These are phyloP conservation scores for Drosophila vallismaia DNA, from an alignment of 2,888 invertebrate genomes.

Conservation along the genomic window DNA sequence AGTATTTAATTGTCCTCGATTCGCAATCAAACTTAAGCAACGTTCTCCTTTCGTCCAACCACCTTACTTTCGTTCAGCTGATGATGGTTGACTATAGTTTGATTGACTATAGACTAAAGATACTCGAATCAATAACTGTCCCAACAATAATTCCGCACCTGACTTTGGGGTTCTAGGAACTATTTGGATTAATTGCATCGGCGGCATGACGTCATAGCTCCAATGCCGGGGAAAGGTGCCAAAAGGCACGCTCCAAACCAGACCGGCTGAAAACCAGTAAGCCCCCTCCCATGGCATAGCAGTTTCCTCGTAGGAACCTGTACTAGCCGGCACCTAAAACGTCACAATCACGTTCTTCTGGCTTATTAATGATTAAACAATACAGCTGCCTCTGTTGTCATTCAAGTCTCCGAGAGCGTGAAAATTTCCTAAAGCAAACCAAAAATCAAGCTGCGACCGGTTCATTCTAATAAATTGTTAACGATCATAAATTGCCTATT, in stretches of 20 bases:
- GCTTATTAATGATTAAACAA: conserved; percentile 39
- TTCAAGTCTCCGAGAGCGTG: conserved; percentile 23
- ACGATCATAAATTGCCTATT: conserved; percentile 53
- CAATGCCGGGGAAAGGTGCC: conserved; percentile 40
- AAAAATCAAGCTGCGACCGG: conserved; percentile 53
- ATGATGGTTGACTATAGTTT: too few species aligned
- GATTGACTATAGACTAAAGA: too few species aligned
- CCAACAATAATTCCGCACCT: conserved; percentile 1
- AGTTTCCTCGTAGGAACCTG: conserved; percentile 39
- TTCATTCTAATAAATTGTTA: conserved; percentile 57
- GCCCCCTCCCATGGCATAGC: background rate
- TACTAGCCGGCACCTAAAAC: conserved; percentile 24
- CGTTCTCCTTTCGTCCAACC: too few species aligned
- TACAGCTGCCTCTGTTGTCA: conserved; percentile 18
- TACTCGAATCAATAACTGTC: background rate
- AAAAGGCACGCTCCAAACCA: conserved; percentile 1
- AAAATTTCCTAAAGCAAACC: conserved; percentile 15
- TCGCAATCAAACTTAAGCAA: conserved; percentile 9
- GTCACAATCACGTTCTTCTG: conserved; percentile 36
- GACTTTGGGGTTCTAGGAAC: conserved; percentile 14
- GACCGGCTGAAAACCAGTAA: conserved; percentile 31
- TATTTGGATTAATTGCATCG: conserved; percentile 1
- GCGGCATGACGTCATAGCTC: background rate
- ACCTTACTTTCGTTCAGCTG: too few species aligned
- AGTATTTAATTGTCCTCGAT: conserved; percentile 44